Percentiles rank a stretch among this genome's conserved stretches.
phyloP scores from a whole-genome alignment of 2,888 invertebrate genomes.

The Caradrina clavipalpis region DNA sequence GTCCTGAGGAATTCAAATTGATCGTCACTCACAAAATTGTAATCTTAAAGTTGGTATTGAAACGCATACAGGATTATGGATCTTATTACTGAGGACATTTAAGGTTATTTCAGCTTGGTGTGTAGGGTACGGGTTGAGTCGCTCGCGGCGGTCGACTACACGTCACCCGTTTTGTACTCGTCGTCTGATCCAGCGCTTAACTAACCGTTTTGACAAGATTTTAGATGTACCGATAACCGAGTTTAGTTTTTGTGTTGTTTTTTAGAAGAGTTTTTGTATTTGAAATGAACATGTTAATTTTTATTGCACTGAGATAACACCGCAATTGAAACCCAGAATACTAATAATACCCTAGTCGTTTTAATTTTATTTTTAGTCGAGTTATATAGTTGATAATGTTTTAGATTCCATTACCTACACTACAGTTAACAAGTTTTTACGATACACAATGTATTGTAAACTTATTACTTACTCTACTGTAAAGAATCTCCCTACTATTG shows the following conservation, averaged over 20 bases:
- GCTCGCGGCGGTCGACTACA: slow-evolving; percentile 71
- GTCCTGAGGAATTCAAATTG: slow-evolving; percentile 88
- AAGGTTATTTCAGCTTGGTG: slow-evolving; percentile 38
- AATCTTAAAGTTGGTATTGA: slow-evolving; percentile 51
- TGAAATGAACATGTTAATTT: slow-evolving; percentile 34
- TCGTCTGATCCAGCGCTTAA: slow-evolving; percentile 88
- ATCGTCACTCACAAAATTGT: slow-evolving; percentile 77
- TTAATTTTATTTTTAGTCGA: slow-evolving; percentile 7
- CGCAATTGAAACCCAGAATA: background rate
- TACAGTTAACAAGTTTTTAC: background rate
- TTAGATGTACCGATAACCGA: slow-evolving; percentile 81
- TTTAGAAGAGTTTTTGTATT: slow-evolving; percentile 50
- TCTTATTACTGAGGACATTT: slow-evolving; percentile 59
- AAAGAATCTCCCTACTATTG: slow-evolving; percentile 45
- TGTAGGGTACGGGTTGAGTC: slow-evolving; percentile 51
- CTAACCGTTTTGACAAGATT: slow-evolving; percentile 90
- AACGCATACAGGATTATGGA: slow-evolving; percentile 56
- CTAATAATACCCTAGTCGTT: slow-evolving; percentile 2
- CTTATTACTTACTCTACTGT: background rate
- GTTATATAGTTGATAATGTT: background rate
- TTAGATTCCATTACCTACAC: background rate
- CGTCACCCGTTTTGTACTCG: slow-evolving; percentile 87
- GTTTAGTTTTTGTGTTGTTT: slow-evolving; percentile 65
- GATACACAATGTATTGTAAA: background rate
- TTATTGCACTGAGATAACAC: slow-evolving; percentile 12